Conservation (phyloP, 2,113 vertebrate genomes). For the Hiodon alosoides region DNA sequence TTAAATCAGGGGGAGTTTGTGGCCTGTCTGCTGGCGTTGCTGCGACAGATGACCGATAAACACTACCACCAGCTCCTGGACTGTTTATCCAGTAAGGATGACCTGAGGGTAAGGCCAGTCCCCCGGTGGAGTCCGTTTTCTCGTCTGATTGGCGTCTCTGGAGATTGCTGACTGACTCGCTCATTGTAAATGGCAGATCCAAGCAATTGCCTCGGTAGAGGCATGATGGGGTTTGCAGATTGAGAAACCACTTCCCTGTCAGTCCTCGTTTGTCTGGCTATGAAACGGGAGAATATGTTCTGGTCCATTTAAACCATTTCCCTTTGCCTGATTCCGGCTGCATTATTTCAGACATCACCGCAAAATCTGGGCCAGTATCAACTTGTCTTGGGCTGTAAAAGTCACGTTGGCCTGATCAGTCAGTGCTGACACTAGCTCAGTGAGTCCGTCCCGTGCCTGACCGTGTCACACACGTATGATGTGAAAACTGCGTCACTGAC, state of each 20-base stretch:
- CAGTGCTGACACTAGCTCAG: no score
- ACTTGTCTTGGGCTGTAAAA: neutral
- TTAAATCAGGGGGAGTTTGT: constrained; percentile 87
- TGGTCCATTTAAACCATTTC: no score
- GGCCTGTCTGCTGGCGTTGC: constrained; percentile 83
- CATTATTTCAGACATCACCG: neutral
- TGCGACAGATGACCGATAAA: constrained; percentile 93
- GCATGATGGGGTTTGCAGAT: no score
- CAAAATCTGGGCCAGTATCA: neutral
- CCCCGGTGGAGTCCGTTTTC: neutral
- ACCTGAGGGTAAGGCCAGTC: constrained; percentile 66
- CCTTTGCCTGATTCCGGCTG: neutral
- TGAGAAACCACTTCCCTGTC: no score
- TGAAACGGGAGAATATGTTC: neutral
- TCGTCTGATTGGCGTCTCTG: neutral
- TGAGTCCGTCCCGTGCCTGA: no score
- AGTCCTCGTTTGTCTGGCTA: no score
- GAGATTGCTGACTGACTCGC: neutral
- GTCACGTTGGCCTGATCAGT: neutral
- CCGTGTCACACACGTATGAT: no score
- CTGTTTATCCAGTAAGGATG: constrained; percentile 86
- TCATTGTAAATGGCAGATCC: no score
- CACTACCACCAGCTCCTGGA: constrained; percentile 95
- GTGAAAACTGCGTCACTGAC: no score
- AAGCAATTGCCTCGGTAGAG: no score